Conservation (phyloP, 2,888 invertebrate species). For the Drosophila siamana region DNA sequence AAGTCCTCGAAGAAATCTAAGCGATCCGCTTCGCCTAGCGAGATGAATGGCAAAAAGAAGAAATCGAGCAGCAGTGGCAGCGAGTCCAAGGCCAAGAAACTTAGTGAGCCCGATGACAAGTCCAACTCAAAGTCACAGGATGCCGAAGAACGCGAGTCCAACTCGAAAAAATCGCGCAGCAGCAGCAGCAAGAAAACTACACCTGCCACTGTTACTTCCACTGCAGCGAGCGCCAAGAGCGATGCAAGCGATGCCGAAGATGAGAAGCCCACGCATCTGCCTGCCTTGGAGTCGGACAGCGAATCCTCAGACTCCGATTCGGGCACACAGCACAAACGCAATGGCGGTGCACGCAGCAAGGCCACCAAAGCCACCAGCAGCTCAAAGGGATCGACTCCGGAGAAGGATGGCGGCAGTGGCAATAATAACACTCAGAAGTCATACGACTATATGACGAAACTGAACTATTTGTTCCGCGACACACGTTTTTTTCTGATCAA, state of each 20-base stretch:
- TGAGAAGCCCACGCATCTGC: slow-evolving; percentile 61
- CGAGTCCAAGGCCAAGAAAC: slow-evolving; percentile 58
- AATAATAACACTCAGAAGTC: slow-evolving; percentile 84
- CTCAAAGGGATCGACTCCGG: slow-evolving; percentile 67
- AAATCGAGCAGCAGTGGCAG: slow-evolving; percentile 42
- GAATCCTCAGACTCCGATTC: slow-evolving; percentile 83
- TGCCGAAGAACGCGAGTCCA: slow-evolving; percentile 52
- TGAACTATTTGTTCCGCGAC: slow-evolving; percentile 97
- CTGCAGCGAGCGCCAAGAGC: slow-evolving; percentile 56
- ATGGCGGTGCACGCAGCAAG: slow-evolving; percentile 70
- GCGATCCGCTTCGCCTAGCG: slow-evolving; percentile 63
- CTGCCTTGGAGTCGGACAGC: slow-evolving; percentile 78
- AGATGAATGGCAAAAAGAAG: slow-evolving; percentile 73
- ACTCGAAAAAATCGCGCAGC: slow-evolving; percentile 60
- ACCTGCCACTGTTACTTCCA: slow-evolving; percentile 1
- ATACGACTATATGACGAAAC: slow-evolving; percentile 94
- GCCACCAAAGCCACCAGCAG: slow-evolving; percentile 52
- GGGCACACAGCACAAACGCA: slow-evolving; percentile 82
- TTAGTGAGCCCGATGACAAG: slow-evolving; percentile 54
- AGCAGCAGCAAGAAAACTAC: slow-evolving; percentile 68
- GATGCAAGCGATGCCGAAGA: slow-evolving; percentile 79
- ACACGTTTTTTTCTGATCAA: slow-evolving; percentile 98
- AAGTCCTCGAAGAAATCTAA: slow-evolving; percentile 64
- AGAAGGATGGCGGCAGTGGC: slow-evolving; percentile 48
- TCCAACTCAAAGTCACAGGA: slow-evolving; percentile 49